phyloP scores from a whole-genome alignment of 2,888 invertebrate genomes.

The Aquatica leii region DNA sequence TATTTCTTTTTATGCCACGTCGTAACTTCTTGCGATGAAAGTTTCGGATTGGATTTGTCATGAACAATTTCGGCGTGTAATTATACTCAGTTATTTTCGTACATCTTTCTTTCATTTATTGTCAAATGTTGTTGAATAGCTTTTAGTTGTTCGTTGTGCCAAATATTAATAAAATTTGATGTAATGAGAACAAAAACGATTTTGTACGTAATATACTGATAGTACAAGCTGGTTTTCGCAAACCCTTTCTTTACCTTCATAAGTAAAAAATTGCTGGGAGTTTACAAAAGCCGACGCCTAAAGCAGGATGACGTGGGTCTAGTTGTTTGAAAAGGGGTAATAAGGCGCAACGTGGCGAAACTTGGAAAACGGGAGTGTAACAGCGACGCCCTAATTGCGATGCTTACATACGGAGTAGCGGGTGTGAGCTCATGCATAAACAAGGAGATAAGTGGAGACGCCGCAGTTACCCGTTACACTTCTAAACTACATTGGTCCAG shows the following conservation, averaged over 20 bases:
- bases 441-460: conserved; percentile 58
- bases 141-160: conserved; percentile 8
- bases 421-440: conserved; percentile 59
- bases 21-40: conserved; percentile 10
- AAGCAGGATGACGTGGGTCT: conserved; percentile 33
- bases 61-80: conserved; percentile 6
- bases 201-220: conserved; percentile 22
- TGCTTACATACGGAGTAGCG: conserved; percentile 53
- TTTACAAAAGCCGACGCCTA: conserved; percentile 32
- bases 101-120: not conserved
- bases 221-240: conserved; percentile 19
- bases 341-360: conserved; percentile 46
- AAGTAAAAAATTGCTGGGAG: conserved; percentile 26
- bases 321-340: conserved; percentile 44
- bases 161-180: conserved; percentile 14
- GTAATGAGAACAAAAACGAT: conserved; percentile 12
- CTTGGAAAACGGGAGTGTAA: conserved; percentile 33
- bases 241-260: conserved; percentile 26
- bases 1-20: not conserved
- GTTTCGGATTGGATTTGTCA: conserved; percentile 4
- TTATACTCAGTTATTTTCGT: not conserved
- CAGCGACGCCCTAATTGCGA: conserved; percentile 51
- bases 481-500: conserved; percentile 46
- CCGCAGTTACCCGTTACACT: conserved; percentile 48
- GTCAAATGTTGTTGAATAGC: not conserved